A percentile compares a stretch with the other conserved stretches of the same genome.
phyloP scores from a whole-genome alignment of 2,888 invertebrate species.

The Gortyna flavago region DNA sequence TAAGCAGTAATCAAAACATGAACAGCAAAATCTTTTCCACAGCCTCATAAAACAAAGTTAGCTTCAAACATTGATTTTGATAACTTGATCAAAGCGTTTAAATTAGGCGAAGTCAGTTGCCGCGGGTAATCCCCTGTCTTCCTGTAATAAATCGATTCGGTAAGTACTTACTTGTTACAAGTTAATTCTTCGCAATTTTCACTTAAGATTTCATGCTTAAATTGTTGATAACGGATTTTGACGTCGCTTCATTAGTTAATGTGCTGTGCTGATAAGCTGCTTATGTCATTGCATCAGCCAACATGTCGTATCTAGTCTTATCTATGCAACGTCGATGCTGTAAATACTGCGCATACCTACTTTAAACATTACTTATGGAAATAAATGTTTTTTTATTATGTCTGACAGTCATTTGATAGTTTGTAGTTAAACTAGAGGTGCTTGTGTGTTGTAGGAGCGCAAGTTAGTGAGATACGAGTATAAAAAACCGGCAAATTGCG shows the following conservation, averaged over 20 bases:
- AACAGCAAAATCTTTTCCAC: constrained; percentile 20
- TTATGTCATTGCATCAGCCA: too few species aligned
- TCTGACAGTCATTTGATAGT: neutral
- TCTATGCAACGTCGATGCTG: too few species aligned
- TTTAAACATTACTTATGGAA: too few species aligned
- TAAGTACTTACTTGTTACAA: constrained; percentile 57
- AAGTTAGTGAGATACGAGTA: neutral
- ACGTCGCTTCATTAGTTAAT: constrained; percentile 13
- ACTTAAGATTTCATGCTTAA: constrained; percentile 36
- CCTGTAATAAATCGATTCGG: constrained; percentile 50
- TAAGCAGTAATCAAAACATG: neutral
- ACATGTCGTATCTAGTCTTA: too few species aligned
- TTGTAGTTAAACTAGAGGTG: neutral
- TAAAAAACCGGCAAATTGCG: too few species aligned
- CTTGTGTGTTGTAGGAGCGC: neutral
- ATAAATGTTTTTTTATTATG: neutral
- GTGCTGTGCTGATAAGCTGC: constrained; percentile 4
- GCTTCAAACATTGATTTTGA: constrained; percentile 47
- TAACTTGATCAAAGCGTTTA: constrained; percentile 46
- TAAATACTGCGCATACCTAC: too few species aligned
- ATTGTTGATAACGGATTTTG: constrained; percentile 36
- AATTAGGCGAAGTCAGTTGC: constrained; percentile 43
- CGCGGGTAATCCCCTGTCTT: constrained; percentile 43
- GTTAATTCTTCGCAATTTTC: constrained; percentile 46
- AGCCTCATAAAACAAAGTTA: constrained; percentile 19